Evolutionary conservation across 1,140 invertebrate genomes (phyloP).

Genomic region (Leucophenga varia): DNA sequence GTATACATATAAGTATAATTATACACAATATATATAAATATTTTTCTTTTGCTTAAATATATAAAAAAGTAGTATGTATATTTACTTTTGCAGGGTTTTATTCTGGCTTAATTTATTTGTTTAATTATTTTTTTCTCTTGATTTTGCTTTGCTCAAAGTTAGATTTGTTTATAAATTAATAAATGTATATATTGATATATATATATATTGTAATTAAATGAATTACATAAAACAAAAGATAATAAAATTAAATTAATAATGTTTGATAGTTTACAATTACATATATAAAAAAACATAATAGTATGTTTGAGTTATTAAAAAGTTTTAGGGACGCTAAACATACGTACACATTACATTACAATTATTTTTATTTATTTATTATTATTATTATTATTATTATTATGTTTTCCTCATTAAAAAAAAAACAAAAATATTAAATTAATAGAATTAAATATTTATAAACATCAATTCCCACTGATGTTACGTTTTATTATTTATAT

Average conservation of each 20-base stretch:
- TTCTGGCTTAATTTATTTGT: too few species aligned
- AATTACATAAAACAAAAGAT: too few species aligned
- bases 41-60: not conserved
- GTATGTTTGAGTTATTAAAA: slow-evolving; percentile 17
- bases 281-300: too few species aligned
- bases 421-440: not conserved
- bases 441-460: slow-evolving; percentile 51
- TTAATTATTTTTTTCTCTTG: too few species aligned
- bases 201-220: slow-evolving; percentile 12
- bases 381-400: too few species aligned
- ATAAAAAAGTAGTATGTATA: not conserved
- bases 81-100: too few species aligned
- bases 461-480: slow-evolving; percentile 57
- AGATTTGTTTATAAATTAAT: slow-evolving; percentile 2
- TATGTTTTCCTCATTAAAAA: not conserved
- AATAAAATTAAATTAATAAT: too few species aligned
- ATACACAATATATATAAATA: not conserved
- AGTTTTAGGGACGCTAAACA: slow-evolving; percentile 21
- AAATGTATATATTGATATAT: slow-evolving; percentile 13
- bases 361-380: too few species aligned
- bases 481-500: slow-evolving; percentile 56
- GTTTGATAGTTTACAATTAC: too few species aligned
- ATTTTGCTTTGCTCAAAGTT: too few species aligned
- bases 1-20: not conserved
- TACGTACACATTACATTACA: too few species aligned